Conservation (phyloP, 2,888 invertebrate species). For the Agrochola circellaris region DNA sequence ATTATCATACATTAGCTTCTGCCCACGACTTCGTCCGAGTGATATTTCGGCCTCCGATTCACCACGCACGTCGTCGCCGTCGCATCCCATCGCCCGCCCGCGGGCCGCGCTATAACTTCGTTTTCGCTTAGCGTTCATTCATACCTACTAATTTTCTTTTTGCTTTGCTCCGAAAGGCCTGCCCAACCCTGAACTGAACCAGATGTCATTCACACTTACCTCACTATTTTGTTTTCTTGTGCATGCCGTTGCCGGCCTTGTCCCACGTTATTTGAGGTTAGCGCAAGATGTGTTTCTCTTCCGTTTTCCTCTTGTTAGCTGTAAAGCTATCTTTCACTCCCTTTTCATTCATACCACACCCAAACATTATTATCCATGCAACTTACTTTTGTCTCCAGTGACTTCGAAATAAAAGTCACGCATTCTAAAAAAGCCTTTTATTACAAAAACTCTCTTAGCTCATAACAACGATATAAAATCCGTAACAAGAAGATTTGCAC, state of each 20-base stretch:
- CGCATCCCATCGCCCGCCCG: too few relatives aligned
- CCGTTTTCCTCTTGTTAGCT: neutral
- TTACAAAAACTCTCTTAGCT: slow-evolving; percentile 84
- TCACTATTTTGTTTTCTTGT: neutral
- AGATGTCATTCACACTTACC: neutral
- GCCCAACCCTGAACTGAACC: neutral
- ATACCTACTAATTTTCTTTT: too few relatives aligned
- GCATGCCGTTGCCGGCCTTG: too few relatives aligned
- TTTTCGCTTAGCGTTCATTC: too few relatives aligned
- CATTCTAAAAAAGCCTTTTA: slow-evolving; percentile 80
- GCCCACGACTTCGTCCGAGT: too few relatives aligned
- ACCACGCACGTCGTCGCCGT: too few relatives aligned
- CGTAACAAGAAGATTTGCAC: slow-evolving; percentile 77
- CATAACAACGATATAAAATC: slow-evolving; percentile 81
- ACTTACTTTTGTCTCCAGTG: too few relatives aligned
- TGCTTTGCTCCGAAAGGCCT: too few relatives aligned
- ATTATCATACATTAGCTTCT: too few relatives aligned
- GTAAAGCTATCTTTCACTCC: neutral
- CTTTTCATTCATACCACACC: neutral
- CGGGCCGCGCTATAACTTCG: too few relatives aligned
- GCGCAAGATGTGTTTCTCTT: neutral
- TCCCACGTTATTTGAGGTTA: neutral
- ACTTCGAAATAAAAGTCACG: slow-evolving; percentile 57
- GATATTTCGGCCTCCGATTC: too few relatives aligned
- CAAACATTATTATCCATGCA: neutral